A percentile compares a stretch with the other conserved stretches of the same genome.
Evolutionary conservation across 1,140 invertebrate genomes (phyloP).

Genomic region (Choristoneura fumiferana): DNA sequence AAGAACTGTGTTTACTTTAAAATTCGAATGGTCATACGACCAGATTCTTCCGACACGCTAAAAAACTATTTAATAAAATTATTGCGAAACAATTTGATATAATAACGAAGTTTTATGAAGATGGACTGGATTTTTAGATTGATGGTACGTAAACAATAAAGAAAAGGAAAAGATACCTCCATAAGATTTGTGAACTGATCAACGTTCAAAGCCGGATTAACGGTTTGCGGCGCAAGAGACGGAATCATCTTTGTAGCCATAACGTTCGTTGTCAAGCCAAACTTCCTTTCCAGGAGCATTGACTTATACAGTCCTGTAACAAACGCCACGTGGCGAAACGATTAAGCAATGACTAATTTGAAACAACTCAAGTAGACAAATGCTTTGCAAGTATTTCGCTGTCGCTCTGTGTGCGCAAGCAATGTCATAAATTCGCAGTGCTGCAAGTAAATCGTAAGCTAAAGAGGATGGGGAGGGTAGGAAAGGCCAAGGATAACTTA

Average conservation of each 20-base stretch:
- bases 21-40: too few relatives aligned
- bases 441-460: background rate
- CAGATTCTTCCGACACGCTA: too few relatives aligned
- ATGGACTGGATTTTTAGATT: too few relatives aligned
- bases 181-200: slow-evolving; percentile 93
- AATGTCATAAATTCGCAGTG: slow-evolving; percentile 2
- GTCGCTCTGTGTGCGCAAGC: background rate
- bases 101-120: too few relatives aligned
- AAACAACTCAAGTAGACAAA: background rate
- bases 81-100: too few relatives aligned
- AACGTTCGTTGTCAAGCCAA: slow-evolving; percentile 93
- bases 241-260: slow-evolving; percentile 97
- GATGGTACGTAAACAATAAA: too few relatives aligned
- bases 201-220: slow-evolving; percentile 93
- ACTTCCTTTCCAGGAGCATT: slow-evolving; percentile 95
- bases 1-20: too few relatives aligned
- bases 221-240: slow-evolving; percentile 93
- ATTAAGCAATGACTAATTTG: background rate
- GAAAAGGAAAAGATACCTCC: slow-evolving; percentile 77
- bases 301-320: slow-evolving; percentile 93
- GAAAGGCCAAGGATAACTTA: background rate
- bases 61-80: too few relatives aligned
- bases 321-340: slow-evolving; percentile 22
- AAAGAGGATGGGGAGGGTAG: background rate
- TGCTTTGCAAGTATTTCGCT: slow-evolving; percentile 2